phyloP scores from a whole-genome alignment of 2,888 invertebrate species.

The Drosophila acutilabella region DNA sequence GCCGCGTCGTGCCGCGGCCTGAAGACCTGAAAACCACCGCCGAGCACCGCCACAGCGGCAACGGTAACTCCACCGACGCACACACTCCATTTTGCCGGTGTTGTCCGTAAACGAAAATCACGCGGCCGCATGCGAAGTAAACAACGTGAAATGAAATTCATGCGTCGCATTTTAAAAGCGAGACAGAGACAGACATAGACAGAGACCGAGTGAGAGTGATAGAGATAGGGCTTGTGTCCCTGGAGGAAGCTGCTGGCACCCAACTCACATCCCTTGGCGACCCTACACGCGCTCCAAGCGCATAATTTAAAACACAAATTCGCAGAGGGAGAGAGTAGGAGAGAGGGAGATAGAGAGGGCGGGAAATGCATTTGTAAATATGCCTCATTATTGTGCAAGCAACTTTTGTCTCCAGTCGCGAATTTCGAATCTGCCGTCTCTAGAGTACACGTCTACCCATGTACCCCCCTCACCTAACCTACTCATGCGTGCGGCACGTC shows the following conservation, averaged over 20 bases:
- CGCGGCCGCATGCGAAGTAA: slow-evolving; percentile 77
- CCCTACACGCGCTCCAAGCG: slow-evolving; percentile 44
- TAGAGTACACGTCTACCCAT: no score
- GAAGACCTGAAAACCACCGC: slow-evolving; percentile 32
- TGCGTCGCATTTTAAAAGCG: slow-evolving; percentile 76
- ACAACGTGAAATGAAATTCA: slow-evolving; percentile 80
- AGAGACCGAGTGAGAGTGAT: not conserved
- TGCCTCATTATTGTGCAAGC: slow-evolving; percentile 70
- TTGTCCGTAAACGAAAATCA: slow-evolving; percentile 64
- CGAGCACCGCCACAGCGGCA: not conserved
- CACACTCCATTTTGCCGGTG: slow-evolving; percentile 22
- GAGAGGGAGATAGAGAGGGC: not conserved
- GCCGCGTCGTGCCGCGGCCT: slow-evolving; percentile 64
- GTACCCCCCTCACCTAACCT: not conserved
- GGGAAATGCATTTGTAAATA: slow-evolving; percentile 70
- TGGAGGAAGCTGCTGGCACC: slow-evolving; percentile 34
- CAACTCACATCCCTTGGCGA: not conserved
- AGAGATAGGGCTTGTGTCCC: slow-evolving; percentile 41
- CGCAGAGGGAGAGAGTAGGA: no score
- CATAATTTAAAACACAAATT: slow-evolving; percentile 73
- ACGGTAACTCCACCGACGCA: not conserved
- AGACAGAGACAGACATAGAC: slow-evolving; percentile 11
- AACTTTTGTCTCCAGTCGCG: not conserved
- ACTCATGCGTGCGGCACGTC: slow-evolving; percentile 17
- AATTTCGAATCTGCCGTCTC: not conserved